Evolutionary conservation across 2,113 vertebrate genomes (phyloP).

Genomic region (Oreochromis spilurus): DNA sequence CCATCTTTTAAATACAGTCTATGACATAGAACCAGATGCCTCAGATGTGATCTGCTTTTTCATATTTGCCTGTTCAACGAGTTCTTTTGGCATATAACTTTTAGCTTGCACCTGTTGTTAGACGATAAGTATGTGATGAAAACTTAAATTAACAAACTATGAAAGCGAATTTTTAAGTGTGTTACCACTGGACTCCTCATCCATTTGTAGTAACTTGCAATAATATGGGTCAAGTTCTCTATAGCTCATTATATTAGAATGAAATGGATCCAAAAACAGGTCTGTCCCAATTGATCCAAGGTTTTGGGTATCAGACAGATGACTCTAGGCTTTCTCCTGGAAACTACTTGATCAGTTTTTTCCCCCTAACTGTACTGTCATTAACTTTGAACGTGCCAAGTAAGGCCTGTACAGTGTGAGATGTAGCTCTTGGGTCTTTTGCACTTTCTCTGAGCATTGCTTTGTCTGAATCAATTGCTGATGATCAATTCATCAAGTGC

Average conservation of each 20-base stretch:
- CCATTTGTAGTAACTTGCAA: not conserved
- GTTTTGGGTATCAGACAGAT: not conserved
- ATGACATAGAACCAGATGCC: not conserved
- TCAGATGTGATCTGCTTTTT: not conserved
- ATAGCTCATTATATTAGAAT: not conserved
- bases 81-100: not conserved
- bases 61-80: not conserved
- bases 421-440: not conserved
- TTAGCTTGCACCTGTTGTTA: not conserved
- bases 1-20: not conserved
- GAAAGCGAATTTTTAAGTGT: not conserved
- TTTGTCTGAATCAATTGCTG: not conserved
- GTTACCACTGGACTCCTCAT: not conserved
- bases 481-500: not conserved
- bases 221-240: not conserved
- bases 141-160: not conserved
- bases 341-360: not conserved
- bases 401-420: not conserved
- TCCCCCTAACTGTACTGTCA: not conserved
- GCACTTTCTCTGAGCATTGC: not conserved
- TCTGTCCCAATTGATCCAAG: not conserved
- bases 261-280: not conserved
- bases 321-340: not conserved
- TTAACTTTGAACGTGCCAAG: not conserved
- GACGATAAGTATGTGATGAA: not conserved